Base-by-base conservation (phyloP, 2,888 invertebrate species). In the Apantesis nais region DNA sequence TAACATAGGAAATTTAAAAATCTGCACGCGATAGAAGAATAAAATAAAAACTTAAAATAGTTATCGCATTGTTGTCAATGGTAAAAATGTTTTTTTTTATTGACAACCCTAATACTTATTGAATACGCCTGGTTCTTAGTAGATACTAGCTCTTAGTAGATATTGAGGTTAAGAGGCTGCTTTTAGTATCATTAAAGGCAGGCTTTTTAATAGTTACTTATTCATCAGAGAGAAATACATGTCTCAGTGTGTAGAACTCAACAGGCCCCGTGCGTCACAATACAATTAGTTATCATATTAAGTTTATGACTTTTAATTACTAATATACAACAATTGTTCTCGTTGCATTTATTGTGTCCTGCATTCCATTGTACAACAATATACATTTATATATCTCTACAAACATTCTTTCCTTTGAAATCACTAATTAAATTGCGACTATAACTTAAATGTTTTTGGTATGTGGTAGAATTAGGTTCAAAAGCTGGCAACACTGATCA, bases 291-390 rank as follows among this genome's bases (percentile, higher is more conserved):
- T 62, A 16, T 62, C 25, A 25, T 39, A 25, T 39, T 62, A 62
- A 39, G 39, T 62, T 9, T 62, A 62, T 62, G 62, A 25, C 62
- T 62, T 62, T 25, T 62, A 39, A 62, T 62, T 62, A 62, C 39
- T 8, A 25, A 39, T 39, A 58, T n/a, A n/a, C 25, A 29, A 31
- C 55, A 55, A 62, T 25, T 39, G 39, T 39, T 25, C 7, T 62
- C 39, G 37, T 39, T 39, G 25, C 25, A 62, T 62, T 37, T 39
- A 62, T 25, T 62, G n/a, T 12, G 14, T 39, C 37, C 37, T 62
- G 14, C 12, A 25, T 37, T 39, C 52, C 9, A 2, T 11, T 52
- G 52, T 52, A 3, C 11, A n/a, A 52, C 22, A 52, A 52, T 9
- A 25, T n/a, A 25, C 9, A 55, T n/a, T 52, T n/a, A 12, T 12